Evolutionary conservation across 2,797 vertebrate genomes (phyloP).

Genomic region (Psittacula echo): DNA sequence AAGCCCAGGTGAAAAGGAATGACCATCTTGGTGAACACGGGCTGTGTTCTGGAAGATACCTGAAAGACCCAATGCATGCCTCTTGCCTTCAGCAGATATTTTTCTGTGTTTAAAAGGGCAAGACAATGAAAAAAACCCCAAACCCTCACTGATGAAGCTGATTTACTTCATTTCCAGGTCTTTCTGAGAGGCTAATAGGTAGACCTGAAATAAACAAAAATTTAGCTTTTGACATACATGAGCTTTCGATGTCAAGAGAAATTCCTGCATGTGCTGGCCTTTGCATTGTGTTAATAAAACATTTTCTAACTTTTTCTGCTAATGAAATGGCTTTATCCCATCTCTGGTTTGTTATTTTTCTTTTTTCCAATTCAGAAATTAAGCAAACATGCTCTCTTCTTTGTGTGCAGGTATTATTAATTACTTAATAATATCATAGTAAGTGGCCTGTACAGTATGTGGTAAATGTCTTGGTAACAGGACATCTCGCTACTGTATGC

Average conservation of each 20-base stretch:
- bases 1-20: background rate
- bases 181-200: background rate
- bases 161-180: background rate
- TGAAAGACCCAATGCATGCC: fast-evolving
- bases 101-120: background rate
- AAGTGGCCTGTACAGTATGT: background rate
- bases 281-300: background rate
- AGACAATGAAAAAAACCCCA: background rate
- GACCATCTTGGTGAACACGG: background rate
- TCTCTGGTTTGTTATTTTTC: background rate
- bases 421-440: background rate
- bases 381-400: background rate
- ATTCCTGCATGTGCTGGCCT: background rate
- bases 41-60: background rate
- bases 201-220: background rate
- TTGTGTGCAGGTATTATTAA: conserved; percentile 17
- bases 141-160: background rate
- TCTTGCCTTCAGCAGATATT: background rate
- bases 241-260: background rate
- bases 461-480: conserved; percentile 3
- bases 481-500: background rate
- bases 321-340: background rate
- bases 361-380: background rate
- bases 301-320: background rate
- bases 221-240: background rate